Base-by-base conservation (phyloP, 2,888 invertebrate genomes). In the Watsonalla cultraria region DNA sequence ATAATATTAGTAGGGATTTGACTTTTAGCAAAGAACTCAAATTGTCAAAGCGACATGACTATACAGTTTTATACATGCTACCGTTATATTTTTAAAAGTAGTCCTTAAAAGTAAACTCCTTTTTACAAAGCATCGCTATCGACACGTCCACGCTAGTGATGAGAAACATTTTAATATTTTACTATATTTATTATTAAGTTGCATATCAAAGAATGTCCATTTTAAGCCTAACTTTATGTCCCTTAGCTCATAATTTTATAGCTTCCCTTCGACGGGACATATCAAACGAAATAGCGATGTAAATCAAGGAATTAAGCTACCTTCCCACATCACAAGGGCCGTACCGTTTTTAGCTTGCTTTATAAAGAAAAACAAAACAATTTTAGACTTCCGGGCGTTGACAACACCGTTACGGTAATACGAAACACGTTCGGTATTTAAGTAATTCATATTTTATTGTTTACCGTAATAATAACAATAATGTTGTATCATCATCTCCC, bases 231-330 rank as follows among this genome's bases (percentile, higher is more conserved):
- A 54, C 49, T 50, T 55, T 46, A 54, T 45, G 45, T 51, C 37
- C 51, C 13, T 46, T 50, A 54, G 56, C 59, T 63, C 54, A 72
- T 64, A 65, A 65, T 73, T 70, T 69, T 63, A 69, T 59, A 46
- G 69, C 69, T 73, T 70, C 72, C 70, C 62, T 64, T 49, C 49
- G 61, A 59, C 60, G 62, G 56, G 62, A 71, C 66, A 64, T 66
- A 69, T 67, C 64, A 71, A 67, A 68, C 61, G 64, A 71, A 63
- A 65, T 64, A 49, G 42, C 56, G 68, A 55, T 59, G 69, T 82
- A 82, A 84, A 82, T 83, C 78, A 82, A 68, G 51, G 75, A 76
- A 81, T 77, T 79, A 82, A 75, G 72, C 64, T 71, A 66, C 66
- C 62, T 64, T 61, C 68, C 77, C 77, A 74, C 75, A 78, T 76